Conservation (phyloP, 2,797 vertebrate species). For the Sternotherus odoratus region DNA sequence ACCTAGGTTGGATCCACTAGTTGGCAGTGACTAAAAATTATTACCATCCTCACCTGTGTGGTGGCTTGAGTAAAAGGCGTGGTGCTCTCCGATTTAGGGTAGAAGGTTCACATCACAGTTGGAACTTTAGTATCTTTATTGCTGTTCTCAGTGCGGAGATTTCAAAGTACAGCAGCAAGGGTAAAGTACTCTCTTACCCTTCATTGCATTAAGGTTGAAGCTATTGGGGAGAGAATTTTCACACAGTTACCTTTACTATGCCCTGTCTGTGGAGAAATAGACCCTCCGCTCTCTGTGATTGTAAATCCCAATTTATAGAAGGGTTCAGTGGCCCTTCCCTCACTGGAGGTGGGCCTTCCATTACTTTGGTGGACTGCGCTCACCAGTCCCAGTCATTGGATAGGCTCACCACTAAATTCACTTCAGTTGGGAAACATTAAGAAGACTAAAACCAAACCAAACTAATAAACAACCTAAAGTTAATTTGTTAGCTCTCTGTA, state of each 20-base stretch:
- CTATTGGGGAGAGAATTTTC: background rate
- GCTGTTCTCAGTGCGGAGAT: background rate
- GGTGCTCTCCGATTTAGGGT: background rate
- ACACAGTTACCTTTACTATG: background rate
- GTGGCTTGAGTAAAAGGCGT: background rate
- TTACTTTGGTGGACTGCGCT: background rate
- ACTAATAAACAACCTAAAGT: background rate
- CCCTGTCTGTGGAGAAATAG: background rate
- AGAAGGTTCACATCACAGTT: background rate
- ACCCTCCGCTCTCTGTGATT: background rate
- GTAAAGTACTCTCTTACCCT: background rate
- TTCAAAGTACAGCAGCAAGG: background rate
- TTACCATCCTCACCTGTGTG: background rate
- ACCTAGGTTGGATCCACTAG: background rate
- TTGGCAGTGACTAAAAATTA: background rate
- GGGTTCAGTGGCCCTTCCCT: background rate
- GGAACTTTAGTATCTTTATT: background rate
- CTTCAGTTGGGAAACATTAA: background rate
- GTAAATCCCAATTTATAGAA: background rate
- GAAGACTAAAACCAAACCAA: background rate
- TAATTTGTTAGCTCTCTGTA: background rate
- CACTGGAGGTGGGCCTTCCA: background rate
- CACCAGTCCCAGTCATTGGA: background rate
- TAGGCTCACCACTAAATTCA: background rate
- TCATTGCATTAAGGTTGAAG: background rate